phyloP scores from a whole-genome alignment of 2,888 invertebrate genomes.

The Anthophora plumipes region DNA sequence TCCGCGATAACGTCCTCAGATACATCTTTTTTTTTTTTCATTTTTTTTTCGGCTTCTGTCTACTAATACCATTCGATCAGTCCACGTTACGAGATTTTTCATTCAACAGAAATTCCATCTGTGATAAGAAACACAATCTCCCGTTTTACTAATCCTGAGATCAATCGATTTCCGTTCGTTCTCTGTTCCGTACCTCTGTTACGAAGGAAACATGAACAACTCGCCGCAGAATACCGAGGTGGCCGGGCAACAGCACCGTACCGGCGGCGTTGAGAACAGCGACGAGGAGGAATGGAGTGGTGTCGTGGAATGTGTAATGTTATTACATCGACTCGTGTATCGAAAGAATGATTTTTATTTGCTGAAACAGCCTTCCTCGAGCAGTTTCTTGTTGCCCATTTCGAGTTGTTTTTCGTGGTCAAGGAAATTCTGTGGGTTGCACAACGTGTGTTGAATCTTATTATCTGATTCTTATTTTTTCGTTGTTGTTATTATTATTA shows the following conservation, averaged over 20 bases:
- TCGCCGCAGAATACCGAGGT: constrained; percentile 78
- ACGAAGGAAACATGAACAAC: constrained; percentile 76
- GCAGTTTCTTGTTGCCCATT: constrained; percentile 66
- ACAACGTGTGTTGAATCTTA: constrained; percentile 65
- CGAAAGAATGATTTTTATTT: constrained; percentile 68
- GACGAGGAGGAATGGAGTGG: constrained; percentile 84
- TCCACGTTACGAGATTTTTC: no score
- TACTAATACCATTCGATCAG: no score
- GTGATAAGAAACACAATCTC: background rate
- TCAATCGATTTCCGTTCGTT: background rate
- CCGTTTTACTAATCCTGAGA: background rate
- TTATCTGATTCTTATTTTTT: constrained; percentile 47
- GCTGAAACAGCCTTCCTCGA: constrained; percentile 65
- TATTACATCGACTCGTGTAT: constrained; percentile 67
- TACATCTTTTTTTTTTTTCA: background rate
- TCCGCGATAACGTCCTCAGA: background rate
- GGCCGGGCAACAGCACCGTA: constrained; percentile 70
- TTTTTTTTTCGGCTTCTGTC: no score
- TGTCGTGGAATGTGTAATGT: constrained; percentile 83
- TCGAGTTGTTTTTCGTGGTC: constrained; percentile 66
- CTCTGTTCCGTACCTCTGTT: background rate
- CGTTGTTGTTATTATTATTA: background rate
- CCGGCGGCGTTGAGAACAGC: constrained; percentile 80
- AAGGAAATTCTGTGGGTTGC: constrained; percentile 65
- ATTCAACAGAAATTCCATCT: no score